Evolutionary conservation across 2,113 vertebrate species (phyloP).

Genomic region (Neogobius melanostomus): DNA sequence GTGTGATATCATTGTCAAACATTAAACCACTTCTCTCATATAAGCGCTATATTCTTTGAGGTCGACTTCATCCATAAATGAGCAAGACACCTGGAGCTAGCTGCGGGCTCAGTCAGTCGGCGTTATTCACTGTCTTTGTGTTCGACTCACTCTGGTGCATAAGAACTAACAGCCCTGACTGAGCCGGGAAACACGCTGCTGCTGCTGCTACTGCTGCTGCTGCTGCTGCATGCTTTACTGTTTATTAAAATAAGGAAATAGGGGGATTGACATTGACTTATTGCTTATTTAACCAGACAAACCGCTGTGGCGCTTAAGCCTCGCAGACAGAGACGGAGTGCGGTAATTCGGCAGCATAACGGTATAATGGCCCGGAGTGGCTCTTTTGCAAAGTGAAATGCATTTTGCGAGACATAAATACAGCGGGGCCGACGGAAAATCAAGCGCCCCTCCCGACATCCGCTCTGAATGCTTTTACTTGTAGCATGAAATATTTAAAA

Average conservation of each 20-base stretch:
- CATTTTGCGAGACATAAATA: slow-evolving; percentile 45
- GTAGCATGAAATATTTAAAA: slow-evolving; percentile 58
- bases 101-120: neutral
- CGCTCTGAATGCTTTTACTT: slow-evolving; percentile 47
- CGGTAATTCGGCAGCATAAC: slow-evolving; percentile 27
- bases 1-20: neutral
- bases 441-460: slow-evolving; percentile 4
- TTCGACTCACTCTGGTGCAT: slow-evolving; percentile 1
- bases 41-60: neutral
- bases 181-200: slow-evolving; percentile 4
- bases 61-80: slow-evolving; percentile 1
- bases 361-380: slow-evolving; percentile 26
- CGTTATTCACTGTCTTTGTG: too few relatives aligned
- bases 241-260: slow-evolving; percentile 22
- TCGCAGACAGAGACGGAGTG: slow-evolving; percentile 21
- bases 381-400: slow-evolving; percentile 36
- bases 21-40: neutral
- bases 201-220: too few relatives aligned
- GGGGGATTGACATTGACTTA: slow-evolving; percentile 18
- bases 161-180: slow-evolving; percentile 12
- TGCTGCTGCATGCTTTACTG: neutral
- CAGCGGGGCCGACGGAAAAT: slow-evolving; percentile 26
- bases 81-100: slow-evolving; percentile 32
- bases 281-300: slow-evolving; percentile 20
- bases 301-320: slow-evolving; percentile 21